Evolutionary conservation across 92 coral and sea anemone genomes (phyloP), one percentile per base, ranked within the genome.

Genomic region (Galaxea fascicularis): DNA sequence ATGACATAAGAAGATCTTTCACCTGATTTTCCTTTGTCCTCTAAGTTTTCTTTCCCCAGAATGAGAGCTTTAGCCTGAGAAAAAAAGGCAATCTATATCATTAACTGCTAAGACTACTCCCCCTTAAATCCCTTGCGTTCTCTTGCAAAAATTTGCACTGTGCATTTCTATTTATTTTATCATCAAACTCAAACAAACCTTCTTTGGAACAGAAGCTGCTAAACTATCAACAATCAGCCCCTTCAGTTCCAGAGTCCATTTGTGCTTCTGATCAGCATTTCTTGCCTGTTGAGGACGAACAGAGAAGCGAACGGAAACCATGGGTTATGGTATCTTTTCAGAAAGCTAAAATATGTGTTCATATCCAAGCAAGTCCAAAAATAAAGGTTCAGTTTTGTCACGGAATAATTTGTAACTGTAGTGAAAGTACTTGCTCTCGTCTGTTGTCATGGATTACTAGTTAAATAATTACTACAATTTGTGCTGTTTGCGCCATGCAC

Each of bases 181-280:
- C 18, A 27, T 29, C 8, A 24, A 10, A 20, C 66, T 60, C 54
- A 25, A 82, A 74, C 83, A 49, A 69, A 88, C 87, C 72, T 67
- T 39, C 72, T 56, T 73, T 45, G 77, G 54, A 24, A 96, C 98
- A 30, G 80, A 89, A 7, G 98, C 98, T 0, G 93, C 88, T 9
- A 92, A 82, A 73, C 98, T 96, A 35, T 96, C 99, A 12, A 94
- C 90, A 44, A 94, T 87, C 16, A 95, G 93, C 49, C 95, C 83
- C 45, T 96, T 94, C 0, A 96, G 85, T 71, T 95, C 99, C 70
- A 94, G 64, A 17, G 93, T 86, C 99, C 99, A 96, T 47, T 85
- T 90, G 17, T 70, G 94, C 65, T 96, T 96, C 66, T 92, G 95
- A 20, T 96, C 99, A 78, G 84, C 75, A 72, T 89, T 90, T 25